Conservation (phyloP, 2,888 invertebrate genomes). For the Eueremaeus valkanovi region DNA sequence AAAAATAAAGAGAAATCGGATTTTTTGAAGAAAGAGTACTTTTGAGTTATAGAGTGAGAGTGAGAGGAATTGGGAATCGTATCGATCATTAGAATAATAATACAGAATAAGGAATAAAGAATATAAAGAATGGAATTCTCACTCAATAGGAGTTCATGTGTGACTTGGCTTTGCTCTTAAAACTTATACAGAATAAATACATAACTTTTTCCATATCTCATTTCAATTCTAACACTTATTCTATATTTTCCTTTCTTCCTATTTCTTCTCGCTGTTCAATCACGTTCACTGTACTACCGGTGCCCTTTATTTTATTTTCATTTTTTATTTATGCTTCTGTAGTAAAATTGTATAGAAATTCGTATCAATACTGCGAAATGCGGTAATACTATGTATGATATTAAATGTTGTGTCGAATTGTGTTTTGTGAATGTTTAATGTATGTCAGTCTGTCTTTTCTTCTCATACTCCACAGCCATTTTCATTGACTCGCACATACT, state of each 20-base stretch:
- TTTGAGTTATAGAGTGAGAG: slow-evolving; percentile 12
- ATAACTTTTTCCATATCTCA: slow-evolving; percentile 6
- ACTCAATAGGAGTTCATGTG: background rate
- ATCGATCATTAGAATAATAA: slow-evolving; percentile 17
- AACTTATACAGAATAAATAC: slow-evolving; percentile 8
- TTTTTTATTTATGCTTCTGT: background rate
- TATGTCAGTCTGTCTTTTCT: background rate
- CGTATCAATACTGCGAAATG: background rate
- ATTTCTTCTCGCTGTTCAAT: background rate
- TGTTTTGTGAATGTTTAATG: slow-evolving; percentile 10
- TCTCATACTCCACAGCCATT: background rate
- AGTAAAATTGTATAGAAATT: background rate
- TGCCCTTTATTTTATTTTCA: background rate
- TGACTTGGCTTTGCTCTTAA: background rate
- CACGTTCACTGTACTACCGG: background rate
- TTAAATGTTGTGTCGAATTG: background rate
- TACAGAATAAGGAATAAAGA: no score
- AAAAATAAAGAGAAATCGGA: background rate
- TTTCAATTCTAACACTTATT: background rate
- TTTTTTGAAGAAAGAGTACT: background rate
- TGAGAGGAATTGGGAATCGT: background rate
- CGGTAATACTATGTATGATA: background rate
- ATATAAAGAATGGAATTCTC: slow-evolving; percentile 6
- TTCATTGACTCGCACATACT: background rate
- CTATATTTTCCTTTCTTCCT: background rate